These are phyloP conservation scores for Poecilia gillii DNA, from an alignment of 2,797 vertebrate genomes.

Conservation along the genomic window DNA sequence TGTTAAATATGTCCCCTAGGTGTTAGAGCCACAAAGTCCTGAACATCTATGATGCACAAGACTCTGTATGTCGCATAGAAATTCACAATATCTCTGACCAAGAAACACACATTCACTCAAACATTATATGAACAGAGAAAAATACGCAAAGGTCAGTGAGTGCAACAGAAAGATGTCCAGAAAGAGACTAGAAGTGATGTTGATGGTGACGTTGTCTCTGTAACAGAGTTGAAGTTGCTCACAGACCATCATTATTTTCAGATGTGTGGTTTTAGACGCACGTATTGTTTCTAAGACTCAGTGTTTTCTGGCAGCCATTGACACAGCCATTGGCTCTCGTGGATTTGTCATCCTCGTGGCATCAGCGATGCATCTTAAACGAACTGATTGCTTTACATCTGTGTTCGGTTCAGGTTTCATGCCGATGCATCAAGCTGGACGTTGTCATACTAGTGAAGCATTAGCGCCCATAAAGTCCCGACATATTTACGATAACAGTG, in stretches of 20 bases:
- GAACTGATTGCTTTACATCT: neutral
- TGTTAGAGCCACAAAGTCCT: slow-evolving; percentile 9
- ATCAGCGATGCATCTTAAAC: neutral
- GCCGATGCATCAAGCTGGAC: neutral
- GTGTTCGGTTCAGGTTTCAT: neutral
- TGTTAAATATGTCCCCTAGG: neutral
- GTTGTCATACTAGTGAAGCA: neutral
- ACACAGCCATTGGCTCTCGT: neutral
- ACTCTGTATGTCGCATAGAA: neutral
- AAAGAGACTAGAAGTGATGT: neutral
- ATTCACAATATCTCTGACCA: neutral
- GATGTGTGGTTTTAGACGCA: slow-evolving; percentile 9
- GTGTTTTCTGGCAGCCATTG: slow-evolving; percentile 11
- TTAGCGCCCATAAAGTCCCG: slow-evolving; percentile 9
- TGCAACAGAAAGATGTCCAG: neutral
- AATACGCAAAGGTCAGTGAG: neutral
- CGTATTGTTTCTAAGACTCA: neutral
- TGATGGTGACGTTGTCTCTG: neutral
- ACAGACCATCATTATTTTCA: slow-evolving; percentile 24
- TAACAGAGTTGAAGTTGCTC: neutral
- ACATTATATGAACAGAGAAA: neutral
- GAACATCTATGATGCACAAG: neutral
- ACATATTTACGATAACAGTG: neutral
- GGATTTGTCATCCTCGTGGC: neutral
- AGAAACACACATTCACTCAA: neutral